Evolutionary conservation across 2,113 vertebrate genomes (phyloP), one percentile per base, ranked within the genome.

Genomic region (Gambusia holbrooki): DNA sequence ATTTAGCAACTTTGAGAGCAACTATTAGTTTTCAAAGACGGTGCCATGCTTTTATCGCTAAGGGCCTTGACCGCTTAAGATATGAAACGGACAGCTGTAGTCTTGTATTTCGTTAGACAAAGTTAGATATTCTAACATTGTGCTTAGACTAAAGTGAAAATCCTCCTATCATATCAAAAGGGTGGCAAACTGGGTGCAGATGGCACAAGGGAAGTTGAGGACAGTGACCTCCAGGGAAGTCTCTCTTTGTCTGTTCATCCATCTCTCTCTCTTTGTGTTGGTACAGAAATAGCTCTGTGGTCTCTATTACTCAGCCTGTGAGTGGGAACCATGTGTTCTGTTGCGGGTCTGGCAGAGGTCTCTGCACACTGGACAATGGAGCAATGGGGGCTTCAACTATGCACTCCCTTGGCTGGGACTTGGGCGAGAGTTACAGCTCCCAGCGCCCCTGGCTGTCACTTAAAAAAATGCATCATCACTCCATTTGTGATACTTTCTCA

Each of bases 281-380:
- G 74, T 84, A 83, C 86, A 85, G 70, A 88, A 92, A 89, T 92
- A 92, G 85, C 85, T 82, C 87, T 81, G 84, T 68, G 1, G 78
- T 85, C 83, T 90, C 66, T 85, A 62, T 82, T 89, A 72, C 84
- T 82, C 80, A 77, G 81, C 84, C 80, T 78, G 83, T 33, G 74
- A 81, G 79, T 79, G 84, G 30, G 71, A 80, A 79, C 88, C 88
- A 81, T 90, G 89, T 91, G 89, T 84, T 92, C 83, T 80, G 76
- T 83, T 77, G 76, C 79, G 76, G 83, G 80, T 87, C 86, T 92
- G 90, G 87, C 87, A 89, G 76, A 76, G 69, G 83, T 65, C 69
- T 81, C 70, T 74, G 76, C 79, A 75, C 84, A 73, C 58, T 80
- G 88, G 90, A 85, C 85, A 89, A 63, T 80, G 33, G 64, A 76